Evolutionary conservation across 1,140 invertebrate species (phyloP).

Genomic region (Papilio xuthus): DNA sequence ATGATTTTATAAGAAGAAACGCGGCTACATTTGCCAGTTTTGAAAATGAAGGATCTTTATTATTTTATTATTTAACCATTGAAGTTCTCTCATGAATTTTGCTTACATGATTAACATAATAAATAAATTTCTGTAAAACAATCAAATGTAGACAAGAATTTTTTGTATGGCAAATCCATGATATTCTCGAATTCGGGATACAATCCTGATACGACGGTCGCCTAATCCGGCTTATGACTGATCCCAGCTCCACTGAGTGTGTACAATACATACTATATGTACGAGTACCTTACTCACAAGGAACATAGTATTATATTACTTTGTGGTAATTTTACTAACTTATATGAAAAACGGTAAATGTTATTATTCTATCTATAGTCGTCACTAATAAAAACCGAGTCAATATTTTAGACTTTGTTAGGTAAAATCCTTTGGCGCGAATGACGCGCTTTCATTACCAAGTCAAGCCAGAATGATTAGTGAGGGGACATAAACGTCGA

Average conservation of each 20-base stretch:
- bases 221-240: conserved; percentile 73
- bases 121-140: neutral
- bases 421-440: too few species aligned
- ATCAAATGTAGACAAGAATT: neutral
- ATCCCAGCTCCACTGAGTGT: conserved; percentile 48
- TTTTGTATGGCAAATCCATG: conserved; percentile 56
- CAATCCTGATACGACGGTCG: conserved; percentile 63
- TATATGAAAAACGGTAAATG: neutral
- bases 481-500: too few species aligned
- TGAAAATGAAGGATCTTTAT: neutral
- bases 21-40: neutral
- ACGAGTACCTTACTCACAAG: conserved; percentile 47
- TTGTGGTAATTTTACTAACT: neutral
- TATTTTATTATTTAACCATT: too few species aligned
- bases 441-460: too few species aligned
- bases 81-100: too few species aligned
- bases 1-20: too few species aligned
- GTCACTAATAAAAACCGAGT: too few species aligned
- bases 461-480: too few species aligned
- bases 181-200: conserved; percentile 64
- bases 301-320: conserved; percentile 4
- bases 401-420: too few species aligned
- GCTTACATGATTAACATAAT: neutral
- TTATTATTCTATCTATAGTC: too few species aligned
- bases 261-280: too few species aligned